Conservation (phyloP, 2,797 vertebrate genomes). For the Sebastes taczanowskii region DNA sequence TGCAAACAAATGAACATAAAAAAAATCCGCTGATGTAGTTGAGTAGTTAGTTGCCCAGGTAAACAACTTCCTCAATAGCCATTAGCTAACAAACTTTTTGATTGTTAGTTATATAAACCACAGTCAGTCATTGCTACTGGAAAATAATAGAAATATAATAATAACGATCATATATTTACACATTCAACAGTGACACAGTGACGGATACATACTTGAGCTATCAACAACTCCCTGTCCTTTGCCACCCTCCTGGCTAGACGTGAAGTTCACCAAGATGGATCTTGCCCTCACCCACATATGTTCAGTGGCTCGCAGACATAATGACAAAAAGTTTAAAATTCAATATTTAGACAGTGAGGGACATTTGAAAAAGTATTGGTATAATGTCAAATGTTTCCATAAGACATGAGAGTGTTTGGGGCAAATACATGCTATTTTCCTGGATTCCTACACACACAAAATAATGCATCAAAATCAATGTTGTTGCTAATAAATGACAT, state of each 20-base stretch:
- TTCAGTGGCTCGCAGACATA: neutral
- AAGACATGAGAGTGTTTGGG: too few species aligned
- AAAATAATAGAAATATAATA: neutral
- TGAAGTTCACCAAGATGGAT: neutral
- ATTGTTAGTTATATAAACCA: neutral
- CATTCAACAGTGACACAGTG: neutral
- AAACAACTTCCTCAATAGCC: neutral
- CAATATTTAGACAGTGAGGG: neutral
- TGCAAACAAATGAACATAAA: too few species aligned
- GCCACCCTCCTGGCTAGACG: neutral
- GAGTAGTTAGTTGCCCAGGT: neutral
- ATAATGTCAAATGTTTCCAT: neutral
- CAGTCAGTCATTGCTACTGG: neutral
- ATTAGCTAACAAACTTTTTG: neutral
- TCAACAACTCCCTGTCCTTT: neutral
- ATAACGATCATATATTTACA: neutral
- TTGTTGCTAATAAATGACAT: neutral
- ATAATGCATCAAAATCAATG: neutral
- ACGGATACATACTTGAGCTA: neutral
- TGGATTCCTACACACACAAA: too few species aligned
- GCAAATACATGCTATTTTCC: too few species aligned
- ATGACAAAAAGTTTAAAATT: neutral
- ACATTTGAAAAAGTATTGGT: neutral
- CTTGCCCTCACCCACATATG: neutral
- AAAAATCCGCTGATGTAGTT: too few species aligned